phyloP scores from a whole-genome alignment of 2,113 vertebrate species.

The Xiphias gladius region DNA sequence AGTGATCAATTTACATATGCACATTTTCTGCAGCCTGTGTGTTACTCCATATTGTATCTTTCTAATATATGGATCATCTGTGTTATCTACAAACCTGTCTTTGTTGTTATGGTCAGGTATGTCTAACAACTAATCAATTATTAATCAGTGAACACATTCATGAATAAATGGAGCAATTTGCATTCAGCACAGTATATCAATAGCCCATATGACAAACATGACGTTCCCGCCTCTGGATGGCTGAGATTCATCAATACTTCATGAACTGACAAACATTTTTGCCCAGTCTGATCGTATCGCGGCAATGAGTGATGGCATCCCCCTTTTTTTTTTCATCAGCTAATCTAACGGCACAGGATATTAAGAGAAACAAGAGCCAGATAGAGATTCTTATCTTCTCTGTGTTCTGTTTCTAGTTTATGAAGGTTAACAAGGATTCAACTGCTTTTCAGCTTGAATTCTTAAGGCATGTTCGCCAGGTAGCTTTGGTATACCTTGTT shows the following conservation, averaged over 20 bases:
- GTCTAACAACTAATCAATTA: constrained; percentile 55
- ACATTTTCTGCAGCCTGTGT: background rate
- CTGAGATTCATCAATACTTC: constrained; percentile 66
- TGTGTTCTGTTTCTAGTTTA: constrained; percentile 26
- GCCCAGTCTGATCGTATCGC: constrained; percentile 49
- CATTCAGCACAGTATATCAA: constrained; percentile 48
- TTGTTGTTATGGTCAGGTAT: constrained; percentile 19
- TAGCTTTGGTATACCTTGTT: background rate
- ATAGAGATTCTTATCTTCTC: constrained; percentile 42
- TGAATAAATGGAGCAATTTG: constrained; percentile 61
- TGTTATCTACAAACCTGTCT: background rate
- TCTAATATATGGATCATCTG: constrained; percentile 6
- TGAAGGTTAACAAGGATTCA: constrained; percentile 46
- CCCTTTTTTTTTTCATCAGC: constrained; percentile 36
- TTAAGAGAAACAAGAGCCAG: constrained; percentile 60
- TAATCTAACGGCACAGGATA: constrained; percentile 65
- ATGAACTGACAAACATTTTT: constrained; percentile 60
- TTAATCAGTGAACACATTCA: constrained; percentile 59
- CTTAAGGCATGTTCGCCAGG: background rate
- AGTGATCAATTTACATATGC: constrained; percentile 5
- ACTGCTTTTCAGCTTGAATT: constrained; percentile 17
- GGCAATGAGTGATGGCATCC: constrained; percentile 46
- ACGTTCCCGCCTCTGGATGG: constrained; percentile 27
- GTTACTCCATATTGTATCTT: background rate
- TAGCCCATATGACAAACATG: constrained; percentile 53